phyloP scores from a whole-genome alignment of 2,797 vertebrate genomes.

The Alcedo quadribrachys region DNA sequence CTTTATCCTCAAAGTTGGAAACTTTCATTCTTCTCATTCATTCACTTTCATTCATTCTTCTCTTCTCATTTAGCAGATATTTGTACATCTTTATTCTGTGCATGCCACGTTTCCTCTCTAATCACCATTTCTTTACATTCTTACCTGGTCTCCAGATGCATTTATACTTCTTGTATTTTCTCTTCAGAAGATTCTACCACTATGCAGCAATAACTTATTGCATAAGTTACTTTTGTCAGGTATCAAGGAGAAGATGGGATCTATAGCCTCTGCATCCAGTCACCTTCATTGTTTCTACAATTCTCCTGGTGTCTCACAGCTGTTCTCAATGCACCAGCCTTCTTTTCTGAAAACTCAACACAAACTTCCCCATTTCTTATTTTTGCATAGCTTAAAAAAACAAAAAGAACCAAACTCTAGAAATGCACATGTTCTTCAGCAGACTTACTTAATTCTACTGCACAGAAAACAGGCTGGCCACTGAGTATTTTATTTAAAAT shows the following conservation, averaged over 20 bases:
- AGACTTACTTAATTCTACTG: conserved; percentile 54
- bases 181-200: conserved; percentile 66
- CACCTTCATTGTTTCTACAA: conserved; percentile 70
- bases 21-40: conserved; percentile 73
- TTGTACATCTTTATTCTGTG: conserved; percentile 52
- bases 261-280: conserved; percentile 72
- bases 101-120: conserved; percentile 65
- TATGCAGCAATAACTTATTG: conserved; percentile 67
- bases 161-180: conserved; percentile 65
- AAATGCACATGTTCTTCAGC: conserved; percentile 58
- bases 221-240: conserved; percentile 68
- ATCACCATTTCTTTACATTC: conserved; percentile 51
- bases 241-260: conserved; percentile 69
- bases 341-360: conserved; percentile 75
- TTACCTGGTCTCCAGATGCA: conserved; percentile 70
- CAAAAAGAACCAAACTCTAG: conserved; percentile 54
- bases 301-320: conserved; percentile 71
- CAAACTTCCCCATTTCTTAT: conserved; percentile 74
- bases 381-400: conserved; percentile 56
- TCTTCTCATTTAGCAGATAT: conserved; percentile 67
- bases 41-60: conserved; percentile 69
- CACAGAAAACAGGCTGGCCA: neutral
- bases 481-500: neutral
- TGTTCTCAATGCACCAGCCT: conserved; percentile 71
- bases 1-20: conserved; percentile 51